Evolutionary conservation across 2,888 invertebrate species (phyloP).

Genomic region (Pinctada fucata): DNA sequence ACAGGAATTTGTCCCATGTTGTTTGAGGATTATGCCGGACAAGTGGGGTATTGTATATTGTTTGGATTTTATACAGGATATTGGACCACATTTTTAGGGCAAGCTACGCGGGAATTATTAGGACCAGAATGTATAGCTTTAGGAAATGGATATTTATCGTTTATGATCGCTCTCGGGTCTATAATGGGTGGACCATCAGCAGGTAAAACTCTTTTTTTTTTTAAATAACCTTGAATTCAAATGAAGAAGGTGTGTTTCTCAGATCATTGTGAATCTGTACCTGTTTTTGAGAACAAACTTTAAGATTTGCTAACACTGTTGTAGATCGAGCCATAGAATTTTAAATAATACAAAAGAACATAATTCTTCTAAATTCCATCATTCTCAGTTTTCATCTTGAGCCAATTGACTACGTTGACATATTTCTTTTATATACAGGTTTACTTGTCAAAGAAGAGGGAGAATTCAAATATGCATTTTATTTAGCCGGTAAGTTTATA

Average conservation of each 20-base stretch:
- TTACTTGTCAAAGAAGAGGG: slow-evolving; percentile 66
- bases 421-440: slow-evolving; percentile 45
- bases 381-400: too few species aligned
- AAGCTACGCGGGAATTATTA: slow-evolving; percentile 68
- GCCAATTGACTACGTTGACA: too few species aligned
- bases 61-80: slow-evolving; percentile 75
- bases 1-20: slow-evolving; percentile 71
- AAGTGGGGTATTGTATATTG: slow-evolving; percentile 72
- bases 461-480: slow-evolving; percentile 70
- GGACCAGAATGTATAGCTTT: slow-evolving; percentile 71
- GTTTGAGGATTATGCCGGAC: slow-evolving; percentile 71
- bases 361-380: too few species aligned
- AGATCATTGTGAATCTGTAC: too few species aligned
- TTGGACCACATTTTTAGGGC: slow-evolving; percentile 73
- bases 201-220: slow-evolving; percentile 47
- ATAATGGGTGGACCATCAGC: slow-evolving; percentile 70
- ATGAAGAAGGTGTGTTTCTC: too few species aligned
- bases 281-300: too few species aligned
- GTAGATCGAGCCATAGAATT: too few species aligned
- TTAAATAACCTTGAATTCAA: too few species aligned
- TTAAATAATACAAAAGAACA: too few species aligned
- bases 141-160: slow-evolving; percentile 71
- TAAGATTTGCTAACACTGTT: too few species aligned
- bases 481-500: slow-evolving; percentile 65
- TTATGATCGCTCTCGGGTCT: slow-evolving; percentile 72